A percentile compares a stretch with the other conserved stretches of the same genome.
These are phyloP conservation scores for Scaptomyza pallida DNA, from an alignment of 1,140 invertebrate genomes.

Conservation along the genomic window DNA sequence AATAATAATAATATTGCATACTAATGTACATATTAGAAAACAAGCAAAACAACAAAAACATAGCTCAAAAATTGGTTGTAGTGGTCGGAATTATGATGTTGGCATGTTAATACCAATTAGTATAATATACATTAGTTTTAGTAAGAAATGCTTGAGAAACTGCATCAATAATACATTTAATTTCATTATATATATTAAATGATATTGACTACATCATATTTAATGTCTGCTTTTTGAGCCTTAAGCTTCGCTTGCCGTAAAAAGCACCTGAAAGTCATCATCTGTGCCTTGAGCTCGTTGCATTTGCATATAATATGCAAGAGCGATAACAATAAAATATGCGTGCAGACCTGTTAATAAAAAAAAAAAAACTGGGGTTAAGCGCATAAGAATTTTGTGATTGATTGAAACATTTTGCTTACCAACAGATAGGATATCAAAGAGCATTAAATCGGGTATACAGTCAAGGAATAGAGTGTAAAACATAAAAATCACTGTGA, in stretches of 20 bases:
- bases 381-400: too few species aligned
- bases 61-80: slow-evolving; percentile 83
- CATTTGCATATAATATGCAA: slow-evolving; percentile 45
- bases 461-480: slow-evolving; percentile 1
- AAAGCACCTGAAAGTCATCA: slow-evolving; percentile 51
- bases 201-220: not conserved
- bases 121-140: not conserved
- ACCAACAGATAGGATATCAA: slow-evolving; percentile 11
- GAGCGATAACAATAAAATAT: slow-evolving; percentile 46
- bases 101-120: slow-evolving; percentile 49
- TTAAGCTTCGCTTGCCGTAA: slow-evolving; percentile 12
- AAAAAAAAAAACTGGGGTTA: not conserved
- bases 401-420: too few species aligned
- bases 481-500: not conserved
- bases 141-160: slow-evolving; percentile 18
- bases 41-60: slow-evolving; percentile 18
- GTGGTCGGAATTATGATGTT: slow-evolving; percentile 65
- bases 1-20: slow-evolving; percentile 25
- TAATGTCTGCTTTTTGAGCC: not conserved
- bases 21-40: slow-evolving; percentile 35
- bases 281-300: not conserved
- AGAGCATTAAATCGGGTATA: not conserved
- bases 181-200: slow-evolving; percentile 6
- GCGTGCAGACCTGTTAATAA: slow-evolving; percentile 46
- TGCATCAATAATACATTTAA: slow-evolving; percentile 20